Base-by-base conservation (phyloP, 2,888 invertebrate species). In the Heterodera filipjevi region DNA sequence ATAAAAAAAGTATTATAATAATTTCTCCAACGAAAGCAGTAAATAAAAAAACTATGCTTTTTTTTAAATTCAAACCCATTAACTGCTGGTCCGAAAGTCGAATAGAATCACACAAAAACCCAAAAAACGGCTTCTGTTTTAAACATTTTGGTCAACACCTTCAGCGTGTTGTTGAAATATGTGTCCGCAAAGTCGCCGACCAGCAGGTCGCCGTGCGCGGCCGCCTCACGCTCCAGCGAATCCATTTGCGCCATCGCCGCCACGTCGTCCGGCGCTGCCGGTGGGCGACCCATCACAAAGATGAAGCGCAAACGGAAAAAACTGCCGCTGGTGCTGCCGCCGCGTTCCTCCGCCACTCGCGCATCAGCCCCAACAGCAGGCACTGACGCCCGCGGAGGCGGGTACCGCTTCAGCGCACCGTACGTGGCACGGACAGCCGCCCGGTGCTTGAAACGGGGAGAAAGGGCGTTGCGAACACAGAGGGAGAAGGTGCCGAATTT, bases 121-220 rank as follows among this genome's bases (percentile, higher is more conserved):
- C n/a, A n/a, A n/a, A n/a, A n/a, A n/a, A n/a, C n/a, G n/a, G 39
- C 39, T 6, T 2, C 39, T 10, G 39, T 2, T 12, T 39, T 10
- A 39, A 39, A 39, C 39, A n/a, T n/a, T n/a, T n/a, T n/a, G n/a
- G n/a, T n/a, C n/a, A n/a, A n/a, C 39, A 86, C 87, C 79, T 87
- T 87, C 12, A 78, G 73, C 1, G 86, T 87, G 76, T 86, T 86
- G 76, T 87, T 87, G 66, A 82, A 75, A 71, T 87, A 87, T 35
- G 71, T 27, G 76, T 87, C 87, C 14, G 82, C 77, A 33, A 83
- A 80, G 66, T 86, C 81, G 1, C 84, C 83, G 3, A 82, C 78
- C 12, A 87, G 64, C 68, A 87, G 53, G 74, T 87, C 87, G 14
- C 77, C 77, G 59, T 80, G 76, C 19, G 78, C 27, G 3, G 80